Conservation (phyloP, 2,888 invertebrate species). For the Lithodes maja region DNA sequence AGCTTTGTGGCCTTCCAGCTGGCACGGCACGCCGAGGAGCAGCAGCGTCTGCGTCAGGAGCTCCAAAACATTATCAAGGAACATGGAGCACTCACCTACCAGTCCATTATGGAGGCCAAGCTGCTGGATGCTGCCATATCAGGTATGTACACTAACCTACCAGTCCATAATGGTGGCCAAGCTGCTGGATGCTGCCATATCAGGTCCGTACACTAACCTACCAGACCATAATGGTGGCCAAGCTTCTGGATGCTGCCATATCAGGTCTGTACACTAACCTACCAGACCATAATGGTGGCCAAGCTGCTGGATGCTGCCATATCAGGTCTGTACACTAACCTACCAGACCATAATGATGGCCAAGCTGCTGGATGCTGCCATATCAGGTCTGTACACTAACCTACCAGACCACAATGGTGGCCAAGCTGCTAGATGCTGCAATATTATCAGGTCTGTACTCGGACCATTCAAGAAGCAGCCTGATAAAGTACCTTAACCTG, state of each 20-base stretch:
- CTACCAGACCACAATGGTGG: no score
- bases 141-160: conserved; percentile 24
- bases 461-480: no score
- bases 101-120: conserved; percentile 76
- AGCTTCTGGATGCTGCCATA: background rate
- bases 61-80: conserved; percentile 75
- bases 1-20: conserved; percentile 78
- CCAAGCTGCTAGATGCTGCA: no score
- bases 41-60: conserved; percentile 77
- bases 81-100: conserved; percentile 77
- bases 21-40: conserved; percentile 77
- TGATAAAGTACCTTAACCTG: no score
- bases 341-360: background rate
- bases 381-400: no score
- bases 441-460: no score
- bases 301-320: background rate
- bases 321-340: background rate
- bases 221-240: background rate
- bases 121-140: conserved; percentile 75
- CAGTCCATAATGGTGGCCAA: background rate
- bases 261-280: no score
- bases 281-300: no score
- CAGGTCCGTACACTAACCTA: background rate
- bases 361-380: background rate
- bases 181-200: background rate